Evolutionary conservation across 2,888 invertebrate species (phyloP).

Genomic region (Brachypterus glaber): DNA sequence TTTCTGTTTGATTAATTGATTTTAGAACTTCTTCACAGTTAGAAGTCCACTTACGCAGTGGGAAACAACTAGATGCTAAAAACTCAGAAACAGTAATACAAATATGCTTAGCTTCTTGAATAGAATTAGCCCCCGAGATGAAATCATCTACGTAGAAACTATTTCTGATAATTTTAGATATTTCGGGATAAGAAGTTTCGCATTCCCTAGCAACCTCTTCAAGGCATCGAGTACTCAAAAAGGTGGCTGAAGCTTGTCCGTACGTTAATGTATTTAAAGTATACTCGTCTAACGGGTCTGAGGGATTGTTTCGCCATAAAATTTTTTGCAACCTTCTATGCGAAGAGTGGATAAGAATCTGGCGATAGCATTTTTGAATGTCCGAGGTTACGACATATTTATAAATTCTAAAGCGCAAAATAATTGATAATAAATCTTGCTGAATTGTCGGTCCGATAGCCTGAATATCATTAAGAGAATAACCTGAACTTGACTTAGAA

Average conservation of each 20-base stretch:
- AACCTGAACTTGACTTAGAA: conserved; percentile 20
- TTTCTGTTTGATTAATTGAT: not conserved
- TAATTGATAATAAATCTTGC: conserved; percentile 27
- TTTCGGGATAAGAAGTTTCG: not conserved
- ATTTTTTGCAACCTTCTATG: conserved; percentile 26
- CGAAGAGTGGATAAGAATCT: conserved; percentile 22
- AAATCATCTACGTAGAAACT: conserved; percentile 4
- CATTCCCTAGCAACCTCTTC: not conserved
- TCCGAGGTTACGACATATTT: conserved; percentile 29
- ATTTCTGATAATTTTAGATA: not conserved
- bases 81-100: not conserved
- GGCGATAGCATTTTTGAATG: conserved; percentile 33
- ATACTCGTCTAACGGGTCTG: conserved; percentile 18
- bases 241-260: not conserved
- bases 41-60: not conserved
- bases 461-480: conserved; percentile 30
- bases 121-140: not conserved
- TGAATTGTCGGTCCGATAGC: conserved; percentile 29
- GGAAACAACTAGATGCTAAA: not conserved
- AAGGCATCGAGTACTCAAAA: not conserved
- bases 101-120: not conserved
- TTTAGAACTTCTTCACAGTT: not conserved
- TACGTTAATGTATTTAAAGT: conserved; percentile 23
- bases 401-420: too few relatives aligned
- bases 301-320: conserved; percentile 26